A percentile compares a stretch with the other conserved stretches of the same genome.
These are phyloP conservation scores for Ciona savignyi DNA, from an alignment of 23 tunicate species.

Conservation along the genomic window DNA sequence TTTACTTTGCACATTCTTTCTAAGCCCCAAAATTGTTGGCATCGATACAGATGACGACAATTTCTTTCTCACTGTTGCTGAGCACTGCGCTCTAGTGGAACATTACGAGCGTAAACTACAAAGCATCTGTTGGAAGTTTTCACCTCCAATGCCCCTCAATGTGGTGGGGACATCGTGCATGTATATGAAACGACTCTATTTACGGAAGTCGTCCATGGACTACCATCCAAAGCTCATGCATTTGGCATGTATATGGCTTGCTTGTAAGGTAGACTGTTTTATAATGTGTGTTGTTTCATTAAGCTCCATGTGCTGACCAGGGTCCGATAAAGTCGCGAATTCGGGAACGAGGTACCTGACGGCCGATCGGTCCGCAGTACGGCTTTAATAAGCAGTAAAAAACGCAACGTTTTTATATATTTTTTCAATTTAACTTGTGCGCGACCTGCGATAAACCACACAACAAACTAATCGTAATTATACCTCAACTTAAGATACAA, in stretches of 20 bases:
- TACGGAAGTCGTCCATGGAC: constrained; percentile 76
- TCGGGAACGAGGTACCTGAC: too few species aligned
- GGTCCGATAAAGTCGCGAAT: too few species aligned
- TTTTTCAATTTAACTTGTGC: too few species aligned
- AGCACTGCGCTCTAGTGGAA: constrained; percentile 37
- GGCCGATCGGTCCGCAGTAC: too few species aligned
- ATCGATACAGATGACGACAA: constrained; percentile 32
- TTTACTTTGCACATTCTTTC: too few species aligned
- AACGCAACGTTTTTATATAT: too few species aligned
- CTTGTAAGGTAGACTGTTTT: constrained; percentile 48
- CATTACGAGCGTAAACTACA: constrained; percentile 50
- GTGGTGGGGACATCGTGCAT: constrained; percentile 66
- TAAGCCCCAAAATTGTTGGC: too few species aligned
- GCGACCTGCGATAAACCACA: too few species aligned
- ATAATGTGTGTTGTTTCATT: constrained; percentile 2
- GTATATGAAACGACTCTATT: constrained; percentile 70
- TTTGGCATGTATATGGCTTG: constrained; percentile 74
- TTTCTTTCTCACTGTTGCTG: constrained; percentile 54
- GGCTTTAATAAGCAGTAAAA: too few species aligned
- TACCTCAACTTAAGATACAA: too few species aligned
- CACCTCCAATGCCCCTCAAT: constrained; percentile 69
- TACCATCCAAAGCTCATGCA: constrained; percentile 81
- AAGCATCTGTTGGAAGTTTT: constrained; percentile 67
- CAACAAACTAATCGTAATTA: too few species aligned
- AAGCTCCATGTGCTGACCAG: too few species aligned